Percentiles rank a stretch among this genome's conserved stretches.
These are phyloP conservation scores for Noctua fimbriata DNA, from an alignment of 2,888 invertebrate genomes.

Conservation along the genomic window DNA sequence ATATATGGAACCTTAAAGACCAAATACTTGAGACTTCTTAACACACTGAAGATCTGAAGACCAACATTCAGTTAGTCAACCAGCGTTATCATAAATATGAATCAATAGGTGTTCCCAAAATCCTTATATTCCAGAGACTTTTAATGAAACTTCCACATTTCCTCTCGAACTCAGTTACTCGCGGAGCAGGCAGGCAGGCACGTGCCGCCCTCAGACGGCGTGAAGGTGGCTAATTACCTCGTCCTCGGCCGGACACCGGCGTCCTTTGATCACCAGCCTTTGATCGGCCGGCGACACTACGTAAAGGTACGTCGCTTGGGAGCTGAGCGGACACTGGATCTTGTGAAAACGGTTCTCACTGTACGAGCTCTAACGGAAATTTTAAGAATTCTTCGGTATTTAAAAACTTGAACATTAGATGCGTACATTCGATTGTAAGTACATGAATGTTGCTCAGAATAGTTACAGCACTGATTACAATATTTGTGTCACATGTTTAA, in stretches of 20 bases:
- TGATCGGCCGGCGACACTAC: conserved; percentile 80
- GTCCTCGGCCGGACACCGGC: conserved; percentile 77
- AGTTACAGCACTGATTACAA: too few species aligned
- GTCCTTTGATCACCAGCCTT: conserved; percentile 85
- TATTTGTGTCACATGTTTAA: too few species aligned
- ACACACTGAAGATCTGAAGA: neutral
- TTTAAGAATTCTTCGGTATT: neutral
- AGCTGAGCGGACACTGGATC: conserved; percentile 63
- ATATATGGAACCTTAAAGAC: neutral
- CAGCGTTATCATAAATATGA: neutral
- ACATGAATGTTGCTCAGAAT: neutral
- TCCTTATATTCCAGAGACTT: conserved; percentile 2
- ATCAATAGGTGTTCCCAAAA: neutral
- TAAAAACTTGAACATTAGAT: neutral
- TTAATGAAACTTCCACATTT: conserved; percentile 3
- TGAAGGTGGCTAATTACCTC: conserved; percentile 84
- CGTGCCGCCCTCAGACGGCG: conserved; percentile 67
- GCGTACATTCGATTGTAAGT: neutral
- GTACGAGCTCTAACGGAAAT: neutral
- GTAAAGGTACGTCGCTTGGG: conserved; percentile 54
- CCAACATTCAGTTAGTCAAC: neutral
- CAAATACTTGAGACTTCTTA: neutral
- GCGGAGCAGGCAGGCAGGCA: conserved; percentile 32
- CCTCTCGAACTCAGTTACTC: conserved; percentile 15
- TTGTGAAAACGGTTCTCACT: neutral